Evolutionary conservation across 2,888 invertebrate genomes (phyloP).

Genomic region (Xestia xanthographa): DNA sequence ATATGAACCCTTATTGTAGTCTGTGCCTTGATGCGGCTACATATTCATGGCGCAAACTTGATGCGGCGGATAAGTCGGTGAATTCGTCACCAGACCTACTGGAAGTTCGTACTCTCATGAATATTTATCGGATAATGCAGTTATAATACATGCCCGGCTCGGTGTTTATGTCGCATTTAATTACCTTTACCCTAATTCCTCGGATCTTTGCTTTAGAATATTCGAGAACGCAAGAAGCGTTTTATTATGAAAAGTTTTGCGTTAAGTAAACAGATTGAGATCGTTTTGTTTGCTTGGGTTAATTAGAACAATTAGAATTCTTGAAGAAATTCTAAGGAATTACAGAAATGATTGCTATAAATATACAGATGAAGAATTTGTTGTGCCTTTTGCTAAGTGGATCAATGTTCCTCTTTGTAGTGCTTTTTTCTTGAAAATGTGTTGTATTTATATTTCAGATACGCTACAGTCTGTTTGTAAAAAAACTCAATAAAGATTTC

Average conservation of each 20-base stretch:
- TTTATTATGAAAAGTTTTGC: constrained; percentile 37
- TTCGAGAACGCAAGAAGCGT: constrained; percentile 22
- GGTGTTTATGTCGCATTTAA: constrained; percentile 80
- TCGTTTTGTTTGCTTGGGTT: constrained; percentile 43
- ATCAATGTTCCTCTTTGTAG: not conserved
- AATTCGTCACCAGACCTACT: constrained; percentile 84
- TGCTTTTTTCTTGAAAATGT: not conserved
- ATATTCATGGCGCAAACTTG: constrained; percentile 84
- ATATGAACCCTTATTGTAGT: constrained; percentile 72
- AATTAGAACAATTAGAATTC: constrained; percentile 50
- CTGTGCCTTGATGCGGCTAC: constrained; percentile 74
- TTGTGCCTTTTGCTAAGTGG: not conserved
- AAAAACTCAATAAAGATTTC: constrained; percentile 9
- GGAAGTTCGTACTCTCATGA: constrained; percentile 85
- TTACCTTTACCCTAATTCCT: constrained; percentile 77
- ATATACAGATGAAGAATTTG: constrained; percentile 11
- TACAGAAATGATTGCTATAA: constrained; percentile 22
- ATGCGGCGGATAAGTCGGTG: constrained; percentile 79
- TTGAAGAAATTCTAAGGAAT: constrained; percentile 27
- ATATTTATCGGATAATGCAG: constrained; percentile 88
- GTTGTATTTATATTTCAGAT: not conserved
- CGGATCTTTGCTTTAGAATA: constrained; percentile 68
- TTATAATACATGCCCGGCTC: constrained; percentile 81
- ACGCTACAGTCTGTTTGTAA: not conserved
- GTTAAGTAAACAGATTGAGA: constrained; percentile 52